A percentile compares a stretch with the other conserved stretches of the same genome.
Evolutionary conservation across 2,797 vertebrate genomes (phyloP).

Genomic region (Xiphorhynchus erythropygius): DNA sequence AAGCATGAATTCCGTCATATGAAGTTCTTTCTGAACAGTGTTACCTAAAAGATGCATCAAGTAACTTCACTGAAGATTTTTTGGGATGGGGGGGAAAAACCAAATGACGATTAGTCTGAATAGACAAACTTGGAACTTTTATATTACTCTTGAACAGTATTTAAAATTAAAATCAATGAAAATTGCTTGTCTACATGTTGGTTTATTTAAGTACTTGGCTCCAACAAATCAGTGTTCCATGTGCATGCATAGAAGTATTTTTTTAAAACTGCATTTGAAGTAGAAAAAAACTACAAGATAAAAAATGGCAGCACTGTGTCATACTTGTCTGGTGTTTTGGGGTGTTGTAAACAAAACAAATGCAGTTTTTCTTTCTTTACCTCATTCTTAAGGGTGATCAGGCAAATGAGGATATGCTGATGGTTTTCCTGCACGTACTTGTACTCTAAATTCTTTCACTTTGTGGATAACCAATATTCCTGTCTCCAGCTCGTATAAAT

Average conservation of each 20-base stretch:
- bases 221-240: background rate
- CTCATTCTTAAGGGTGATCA: background rate
- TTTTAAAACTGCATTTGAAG: background rate
- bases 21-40: slow-evolving; percentile 18
- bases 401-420: background rate
- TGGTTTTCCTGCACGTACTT: background rate
- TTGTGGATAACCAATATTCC: background rate
- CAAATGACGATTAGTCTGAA: slow-evolving; percentile 40
- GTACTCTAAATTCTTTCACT: background rate
- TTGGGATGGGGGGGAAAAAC: rapidly evolving
- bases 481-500: background rate
- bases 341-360: background rate
- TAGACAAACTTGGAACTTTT: slow-evolving; percentile 61
- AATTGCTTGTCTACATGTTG: background rate
- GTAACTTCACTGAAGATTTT: slow-evolving; percentile 16
- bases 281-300: background rate
- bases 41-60: slow-evolving; percentile 19
- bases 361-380: background rate
- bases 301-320: background rate
- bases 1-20: slow-evolving; percentile 50
- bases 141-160: slow-evolving; percentile 60
- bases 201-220: background rate
- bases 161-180: slow-evolving; percentile 70
- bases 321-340: background rate
- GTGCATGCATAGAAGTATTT: background rate